Base-by-base conservation (phyloP, 2,888 invertebrate species). In the Hecatera dysodea region DNA sequence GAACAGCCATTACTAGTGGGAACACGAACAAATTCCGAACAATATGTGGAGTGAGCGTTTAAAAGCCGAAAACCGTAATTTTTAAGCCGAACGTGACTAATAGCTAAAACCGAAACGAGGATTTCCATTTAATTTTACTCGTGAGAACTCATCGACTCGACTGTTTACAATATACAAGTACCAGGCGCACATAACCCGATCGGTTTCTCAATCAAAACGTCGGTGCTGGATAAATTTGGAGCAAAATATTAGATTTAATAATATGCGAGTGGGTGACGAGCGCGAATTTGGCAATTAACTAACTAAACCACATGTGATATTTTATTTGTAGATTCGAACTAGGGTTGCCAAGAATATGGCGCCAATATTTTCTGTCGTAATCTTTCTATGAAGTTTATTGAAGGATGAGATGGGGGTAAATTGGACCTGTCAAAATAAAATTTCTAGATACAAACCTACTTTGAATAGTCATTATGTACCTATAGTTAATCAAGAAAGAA, bases 181-280 rank as follows among this genome's bases (percentile, higher is more conserved):
- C 81, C 50, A 77, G 81, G 78, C 48, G 57, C n/a, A 36, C 64
- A 81, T 81, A 67, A 22, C 24, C 9, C 19, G 27, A 56, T 50
- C 48, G 66, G 81, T 78, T 72, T 66, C 79, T 72, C 79, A 78
- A 78, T 80, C 82, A 72, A 81, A 72, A 64, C 44, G 63, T 61
- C 56, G n/a, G 72, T 59, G 36, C 42, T 60, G 12, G n/a, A 12
- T 59, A 55, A 24, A 74, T 82, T 76, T 9, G 1, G 52, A 62
- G 29, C 29, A 56, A 71, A 63, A 70, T 70, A 63, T 48, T 70
- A 50, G 7, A 50, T 63, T 59, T 55, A 48, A 66, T 55, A 48
- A 66, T 66, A 46, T 52, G 52, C n/a, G 63, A 46, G 60, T 29
- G 36, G 62, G 67, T 27, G 27, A 55, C n/a, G 46, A 29, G 9